phyloP scores from a whole-genome alignment of 2,888 invertebrate species.

The Megamerina dolium region DNA sequence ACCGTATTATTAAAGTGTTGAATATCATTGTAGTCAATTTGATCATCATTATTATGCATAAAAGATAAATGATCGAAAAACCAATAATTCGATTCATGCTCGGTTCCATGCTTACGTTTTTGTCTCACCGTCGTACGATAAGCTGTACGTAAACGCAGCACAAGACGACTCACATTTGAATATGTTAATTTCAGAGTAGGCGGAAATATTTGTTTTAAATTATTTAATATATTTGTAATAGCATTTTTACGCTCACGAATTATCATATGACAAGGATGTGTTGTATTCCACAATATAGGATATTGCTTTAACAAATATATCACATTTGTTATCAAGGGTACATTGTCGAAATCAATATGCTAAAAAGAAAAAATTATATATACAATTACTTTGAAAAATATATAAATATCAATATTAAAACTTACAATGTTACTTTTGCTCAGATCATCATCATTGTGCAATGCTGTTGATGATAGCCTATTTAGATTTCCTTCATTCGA shows the following conservation, averaged over 20 bases:
- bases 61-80: slow-evolving; percentile 1
- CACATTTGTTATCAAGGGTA: neutral
- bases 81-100: slow-evolving; percentile 1
- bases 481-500: no score
- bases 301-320: slow-evolving; percentile 3
- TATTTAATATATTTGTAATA: neutral
- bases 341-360: slow-evolving; percentile 1
- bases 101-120: neutral
- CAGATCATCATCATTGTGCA: no score
- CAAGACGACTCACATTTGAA: neutral
- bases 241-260: slow-evolving; percentile 2
- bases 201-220: neutral
- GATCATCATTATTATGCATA: neutral
- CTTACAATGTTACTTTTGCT: no score
- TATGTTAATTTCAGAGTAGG: neutral
- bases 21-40: no score
- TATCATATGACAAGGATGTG: neutral
- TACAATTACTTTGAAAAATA: no score
- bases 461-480: no score
- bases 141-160: neutral
- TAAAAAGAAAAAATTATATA: no score
- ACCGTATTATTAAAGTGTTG: neutral
- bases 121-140: neutral
- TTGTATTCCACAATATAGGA: slow-evolving; percentile 3
- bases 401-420: no score